Base-by-base conservation (phyloP, 2,113 vertebrate genomes). In the Protomyctophum bolini region DNA sequence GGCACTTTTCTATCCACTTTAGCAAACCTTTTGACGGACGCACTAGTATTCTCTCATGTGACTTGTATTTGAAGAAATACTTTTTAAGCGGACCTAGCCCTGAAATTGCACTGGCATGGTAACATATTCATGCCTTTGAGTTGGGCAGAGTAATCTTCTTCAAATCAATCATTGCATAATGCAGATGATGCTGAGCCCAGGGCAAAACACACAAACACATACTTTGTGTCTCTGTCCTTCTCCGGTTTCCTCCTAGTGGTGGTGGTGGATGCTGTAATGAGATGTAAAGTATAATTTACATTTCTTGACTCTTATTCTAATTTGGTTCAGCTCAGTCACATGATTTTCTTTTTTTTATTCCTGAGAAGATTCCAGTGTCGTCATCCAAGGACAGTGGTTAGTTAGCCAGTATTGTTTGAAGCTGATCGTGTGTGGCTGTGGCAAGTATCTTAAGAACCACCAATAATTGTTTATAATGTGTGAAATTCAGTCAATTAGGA, bases 111-210 rank as follows among this genome's bases (percentile, higher is more conserved):
- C 72, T 83, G 68, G 70, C 74, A 60, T 70, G 68, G 60, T 15
- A 76, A 75, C 7, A 14, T 46, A 66, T 55, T 28, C 8, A 58
- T 67, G n/a, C 8, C 10, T 76, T 68, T 49, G 63, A 66, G 28
- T 33, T 72, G 12, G 62, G 57, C 33, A 77, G 57, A 51, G 49
- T 83, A 81, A 83, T 82, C 77, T 63, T 52, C 47, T 82, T 28
- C 48, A 75, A 77, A 80, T 72, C 56, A 57, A 80, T 72, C 56
- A 57, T 60, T 55, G 52, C 21, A 75, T 70, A 73, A 72, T 70
- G 50, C 56, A 49, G 29, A 7, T 47, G 71, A 73, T 33, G 55
- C 11, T 58, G 50, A 21, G 47, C 58, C 29, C 33, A 41, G 33
- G 33, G 33, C 33, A 41, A 41, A 3, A 41, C 33, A 41, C 50